These are phyloP conservation scores for Andrena chrysosceles DNA, from an alignment of 2,888 invertebrate genomes.

Conservation along the genomic window DNA sequence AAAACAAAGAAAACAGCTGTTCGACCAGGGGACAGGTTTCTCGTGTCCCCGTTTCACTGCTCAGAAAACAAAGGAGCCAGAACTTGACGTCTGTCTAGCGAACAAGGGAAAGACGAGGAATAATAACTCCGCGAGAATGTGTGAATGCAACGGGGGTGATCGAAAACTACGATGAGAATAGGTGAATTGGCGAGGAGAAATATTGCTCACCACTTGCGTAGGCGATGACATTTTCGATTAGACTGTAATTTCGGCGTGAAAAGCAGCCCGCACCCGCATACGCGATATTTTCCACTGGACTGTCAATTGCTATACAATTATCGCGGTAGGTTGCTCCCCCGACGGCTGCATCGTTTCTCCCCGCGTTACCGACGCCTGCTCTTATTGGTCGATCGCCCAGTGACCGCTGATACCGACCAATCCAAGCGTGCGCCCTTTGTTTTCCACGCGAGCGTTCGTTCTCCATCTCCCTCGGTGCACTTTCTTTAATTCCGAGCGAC, in stretches of 20 bases:
- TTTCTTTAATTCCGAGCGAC: not conserved
- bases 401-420: constrained; percentile 22
- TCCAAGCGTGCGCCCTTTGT: not conserved
- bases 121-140: constrained; percentile 16
- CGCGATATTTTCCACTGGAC: constrained; percentile 52
- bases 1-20: constrained; percentile 60
- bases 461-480: not conserved
- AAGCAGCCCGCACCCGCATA: constrained; percentile 26
- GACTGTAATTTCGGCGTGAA: constrained; percentile 16
- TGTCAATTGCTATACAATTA: constrained; percentile 59
- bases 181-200: constrained; percentile 11
- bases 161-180: not conserved
- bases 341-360: constrained; percentile 41
- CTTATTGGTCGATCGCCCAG: constrained; percentile 24
- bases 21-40: constrained; percentile 1
- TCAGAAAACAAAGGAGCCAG: not conserved
- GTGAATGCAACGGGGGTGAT: constrained; percentile 14
- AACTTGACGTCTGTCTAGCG: not conserved
- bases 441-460: not conserved
- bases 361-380: constrained; percentile 22
- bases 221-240: constrained; percentile 68
- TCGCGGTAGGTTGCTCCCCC: constrained; percentile 44
- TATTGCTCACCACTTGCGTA: constrained; percentile 67
- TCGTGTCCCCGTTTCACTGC: not conserved
- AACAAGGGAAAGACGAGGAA: not conserved